Base-by-base conservation (phyloP, 2,888 invertebrate genomes). In the Drosophila anomelani region DNA sequence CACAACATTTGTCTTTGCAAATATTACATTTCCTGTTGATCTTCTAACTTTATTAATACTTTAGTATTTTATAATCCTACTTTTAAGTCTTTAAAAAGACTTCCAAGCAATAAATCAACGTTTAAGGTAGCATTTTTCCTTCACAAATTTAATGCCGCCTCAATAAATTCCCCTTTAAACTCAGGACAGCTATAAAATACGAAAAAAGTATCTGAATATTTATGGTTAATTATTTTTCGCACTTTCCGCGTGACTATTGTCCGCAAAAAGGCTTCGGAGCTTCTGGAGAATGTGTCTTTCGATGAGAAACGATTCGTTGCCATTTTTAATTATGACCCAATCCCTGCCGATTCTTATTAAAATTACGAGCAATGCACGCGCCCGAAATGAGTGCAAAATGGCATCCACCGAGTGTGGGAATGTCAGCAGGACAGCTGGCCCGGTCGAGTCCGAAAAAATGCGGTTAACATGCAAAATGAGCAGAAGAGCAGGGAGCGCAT, bases 311-410 rank as follows among this genome's bases (percentile, higher is more conserved):
- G 32, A 53, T 49, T 59, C 57, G 71, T 63, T 66, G 77, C 78
- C 80, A 83, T 76, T 77, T 83, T 85, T 85, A 80, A 82, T 77
- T 64, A 82, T 84, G 85, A 84, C 64, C 62, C 62, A 76, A 82
- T 87, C 75, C 84, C 87, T 60, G 78, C 66, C 64, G 55, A 67
- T 71, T 71, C 54, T 60, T 77, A 57, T 76, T 68, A 53, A 81
- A 77, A 74, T 69, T 63, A 62, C 70, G 53, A 66, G 53, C 64
- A 63, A 53, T 61, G 75, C 66, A 75, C 49, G 60, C 60, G 64
- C 57, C 49, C 6, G 29, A 43, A 66, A 46, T 10, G 32, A 41
- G 26, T 26, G 26, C 32, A 12, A 46, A 60, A 56, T 46, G 63
- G 62, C 77, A 51, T 51, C 51, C 34, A 34, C 51, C 15, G 29